Percentiles rank a stretch among this genome's conserved stretches.
Evolutionary conservation across 1,140 invertebrate species (phyloP).

Genomic region (Conus betulinus): DNA sequence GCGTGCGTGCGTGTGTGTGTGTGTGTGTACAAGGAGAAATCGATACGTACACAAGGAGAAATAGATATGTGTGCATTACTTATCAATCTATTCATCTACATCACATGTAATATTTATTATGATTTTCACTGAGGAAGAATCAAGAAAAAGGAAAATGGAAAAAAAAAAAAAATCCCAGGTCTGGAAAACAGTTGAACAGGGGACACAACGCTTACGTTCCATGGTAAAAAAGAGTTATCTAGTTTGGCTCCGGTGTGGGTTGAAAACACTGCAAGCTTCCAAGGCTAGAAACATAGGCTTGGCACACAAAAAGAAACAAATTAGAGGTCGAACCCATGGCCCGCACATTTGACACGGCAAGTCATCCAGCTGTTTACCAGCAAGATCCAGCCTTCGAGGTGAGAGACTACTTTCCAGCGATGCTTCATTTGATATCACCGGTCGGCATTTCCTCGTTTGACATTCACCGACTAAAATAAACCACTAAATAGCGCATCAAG

Average conservation of each 20-base stretch:
- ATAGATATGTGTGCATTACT: too few species aligned
- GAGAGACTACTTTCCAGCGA: neutral
- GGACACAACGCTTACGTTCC: neutral
- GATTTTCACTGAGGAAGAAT: too few species aligned
- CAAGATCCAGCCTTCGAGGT: neutral
- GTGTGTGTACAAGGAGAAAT: too few species aligned
- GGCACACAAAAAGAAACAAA: neutral
- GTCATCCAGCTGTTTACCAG: neutral
- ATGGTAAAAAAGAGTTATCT: neutral
- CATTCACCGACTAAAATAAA: neutral
- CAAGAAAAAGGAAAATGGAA: too few species aligned
- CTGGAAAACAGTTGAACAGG: neutral
- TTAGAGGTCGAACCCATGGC: neutral
- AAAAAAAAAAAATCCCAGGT: too few species aligned
- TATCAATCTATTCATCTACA: neutral
- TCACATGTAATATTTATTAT: neutral
- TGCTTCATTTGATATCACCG: neutral
- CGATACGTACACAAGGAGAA: too few species aligned
- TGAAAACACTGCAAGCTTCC: neutral
- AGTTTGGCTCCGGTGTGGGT: neutral
- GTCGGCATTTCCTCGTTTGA: neutral
- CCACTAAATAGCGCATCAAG: neutral
- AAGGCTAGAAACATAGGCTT: neutral
- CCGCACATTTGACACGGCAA: slow-evolving; percentile 20
- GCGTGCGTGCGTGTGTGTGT: too few species aligned